Conservation (phyloP, 2,888 invertebrate species). For the Latrodectus elegans region DNA sequence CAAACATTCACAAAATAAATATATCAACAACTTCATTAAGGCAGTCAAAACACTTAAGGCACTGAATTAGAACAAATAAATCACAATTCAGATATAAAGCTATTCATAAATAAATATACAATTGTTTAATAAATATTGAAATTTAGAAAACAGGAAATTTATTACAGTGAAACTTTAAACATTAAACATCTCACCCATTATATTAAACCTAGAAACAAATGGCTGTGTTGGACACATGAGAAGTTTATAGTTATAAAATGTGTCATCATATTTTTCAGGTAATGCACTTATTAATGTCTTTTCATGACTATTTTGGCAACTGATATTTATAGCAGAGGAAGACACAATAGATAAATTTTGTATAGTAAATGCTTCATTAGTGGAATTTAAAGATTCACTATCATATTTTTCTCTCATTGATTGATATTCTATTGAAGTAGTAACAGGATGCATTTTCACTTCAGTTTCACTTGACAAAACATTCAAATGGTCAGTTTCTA, state of each 20-base stretch:
- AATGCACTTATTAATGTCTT: slow-evolving; percentile 5
- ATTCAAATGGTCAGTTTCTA: no score
- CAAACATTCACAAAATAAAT: slow-evolving; percentile 6
- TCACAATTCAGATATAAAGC: neutral
- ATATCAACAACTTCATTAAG: slow-evolving; percentile 16
- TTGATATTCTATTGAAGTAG: neutral
- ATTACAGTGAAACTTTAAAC: neutral
- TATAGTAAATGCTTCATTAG: no score
- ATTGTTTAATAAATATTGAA: no score
- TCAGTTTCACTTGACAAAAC: no score
- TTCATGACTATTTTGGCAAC: neutral
- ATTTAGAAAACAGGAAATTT: no score
- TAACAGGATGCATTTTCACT: no score
- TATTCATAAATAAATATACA: neutral
- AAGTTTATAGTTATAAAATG: slow-evolving; percentile 79
- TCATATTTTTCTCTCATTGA: neutral
- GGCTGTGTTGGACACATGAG: slow-evolving; percentile 87
- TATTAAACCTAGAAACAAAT: slow-evolving; percentile 84
- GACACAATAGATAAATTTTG: neutral
- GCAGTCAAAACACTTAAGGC: slow-evolving; percentile 38
- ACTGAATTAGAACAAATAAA: slow-evolving; percentile 29
- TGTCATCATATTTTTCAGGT: slow-evolving; percentile 28
- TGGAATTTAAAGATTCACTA: no score
- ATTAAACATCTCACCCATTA: slow-evolving; percentile 85
- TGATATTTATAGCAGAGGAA: neutral